Evolutionary conservation across 1,140 invertebrate species (phyloP).

Genomic region (Euschistus heros): DNA sequence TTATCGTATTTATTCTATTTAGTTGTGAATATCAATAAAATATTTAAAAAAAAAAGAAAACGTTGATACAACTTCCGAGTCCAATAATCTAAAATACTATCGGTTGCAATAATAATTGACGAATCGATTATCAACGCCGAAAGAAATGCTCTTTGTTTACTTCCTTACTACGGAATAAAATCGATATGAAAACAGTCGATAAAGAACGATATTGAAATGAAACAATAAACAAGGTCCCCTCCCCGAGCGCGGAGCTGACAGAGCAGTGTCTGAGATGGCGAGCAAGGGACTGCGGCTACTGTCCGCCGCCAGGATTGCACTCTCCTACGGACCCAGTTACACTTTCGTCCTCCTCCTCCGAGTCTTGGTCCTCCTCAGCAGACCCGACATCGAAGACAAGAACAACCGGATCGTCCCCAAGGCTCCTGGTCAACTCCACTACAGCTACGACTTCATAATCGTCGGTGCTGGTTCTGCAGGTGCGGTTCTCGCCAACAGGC

Average conservation of each 20-base stretch:
- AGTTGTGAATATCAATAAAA: no score
- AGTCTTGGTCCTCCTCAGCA: slow-evolving; percentile 44
- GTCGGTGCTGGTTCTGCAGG: slow-evolving; percentile 77
- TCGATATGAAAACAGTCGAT: no score
- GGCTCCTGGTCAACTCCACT: slow-evolving; percentile 37
- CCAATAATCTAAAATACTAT: no score
- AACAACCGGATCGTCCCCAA: slow-evolving; percentile 41
- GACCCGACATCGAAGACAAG: slow-evolving; percentile 55
- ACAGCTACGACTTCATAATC: slow-evolving; percentile 61
- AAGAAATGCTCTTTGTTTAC: no score
- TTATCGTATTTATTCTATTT: no score
- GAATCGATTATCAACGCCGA: no score
- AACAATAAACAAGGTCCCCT: background rate
- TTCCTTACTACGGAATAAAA: no score
- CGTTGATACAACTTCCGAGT: no score
- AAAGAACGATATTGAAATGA: no score
- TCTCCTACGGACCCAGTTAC: slow-evolving; percentile 48
- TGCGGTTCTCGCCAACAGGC: slow-evolving; percentile 61
- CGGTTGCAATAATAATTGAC: no score
- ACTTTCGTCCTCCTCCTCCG: slow-evolving; percentile 48
- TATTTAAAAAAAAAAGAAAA: no score
- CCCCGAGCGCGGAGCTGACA: background rate
- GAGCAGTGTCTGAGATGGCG: background rate
- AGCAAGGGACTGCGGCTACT: slow-evolving; percentile 14
- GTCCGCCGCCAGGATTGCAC: slow-evolving; percentile 46